These are phyloP conservation scores for Xenopus laevis DNA, from an alignment of 2,113 vertebrate genomes.

Conservation along the genomic window DNA sequence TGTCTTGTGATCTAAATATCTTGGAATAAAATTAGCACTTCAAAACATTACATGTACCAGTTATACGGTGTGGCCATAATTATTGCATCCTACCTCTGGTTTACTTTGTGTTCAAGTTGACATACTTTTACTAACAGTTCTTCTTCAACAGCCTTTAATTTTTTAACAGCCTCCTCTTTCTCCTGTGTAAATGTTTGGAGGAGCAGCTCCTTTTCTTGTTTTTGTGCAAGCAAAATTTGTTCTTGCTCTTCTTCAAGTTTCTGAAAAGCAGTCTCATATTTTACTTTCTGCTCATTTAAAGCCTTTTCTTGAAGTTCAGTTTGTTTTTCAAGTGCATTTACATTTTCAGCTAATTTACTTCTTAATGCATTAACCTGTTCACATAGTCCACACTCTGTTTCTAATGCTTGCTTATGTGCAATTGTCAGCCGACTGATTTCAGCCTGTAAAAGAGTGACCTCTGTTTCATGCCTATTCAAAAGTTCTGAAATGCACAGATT, in stretches of 20 bases:
- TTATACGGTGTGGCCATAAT: background rate
- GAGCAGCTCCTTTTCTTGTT: constrained; percentile 68
- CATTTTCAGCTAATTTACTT: constrained; percentile 67
- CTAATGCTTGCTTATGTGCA: constrained; percentile 70
- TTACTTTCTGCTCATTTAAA: constrained; percentile 69
- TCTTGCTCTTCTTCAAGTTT: constrained; percentile 79
- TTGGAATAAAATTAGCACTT: no score
- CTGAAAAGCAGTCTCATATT: constrained; percentile 70
- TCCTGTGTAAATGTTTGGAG: constrained; percentile 63
- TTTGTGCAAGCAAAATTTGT: constrained; percentile 65
- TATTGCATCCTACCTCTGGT: constrained; percentile 67
- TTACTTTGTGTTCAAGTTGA: constrained; percentile 82
- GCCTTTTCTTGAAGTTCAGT: constrained; percentile 65
- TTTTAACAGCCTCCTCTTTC: constrained; percentile 72
- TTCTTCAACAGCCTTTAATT: constrained; percentile 76
- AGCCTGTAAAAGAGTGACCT: constrained; percentile 68
- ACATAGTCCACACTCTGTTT: constrained; percentile 66
- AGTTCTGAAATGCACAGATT: constrained; percentile 94
- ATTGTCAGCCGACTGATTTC: constrained; percentile 66
- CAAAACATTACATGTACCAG: no score
- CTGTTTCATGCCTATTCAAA: constrained; percentile 81
- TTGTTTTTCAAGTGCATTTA: constrained; percentile 62
- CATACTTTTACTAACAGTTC: constrained; percentile 80
- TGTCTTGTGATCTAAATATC: no score
- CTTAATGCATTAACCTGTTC: constrained; percentile 69